phyloP scores from a whole-genome alignment of 2,888 invertebrate genomes.

The Girardia tigrina region DNA sequence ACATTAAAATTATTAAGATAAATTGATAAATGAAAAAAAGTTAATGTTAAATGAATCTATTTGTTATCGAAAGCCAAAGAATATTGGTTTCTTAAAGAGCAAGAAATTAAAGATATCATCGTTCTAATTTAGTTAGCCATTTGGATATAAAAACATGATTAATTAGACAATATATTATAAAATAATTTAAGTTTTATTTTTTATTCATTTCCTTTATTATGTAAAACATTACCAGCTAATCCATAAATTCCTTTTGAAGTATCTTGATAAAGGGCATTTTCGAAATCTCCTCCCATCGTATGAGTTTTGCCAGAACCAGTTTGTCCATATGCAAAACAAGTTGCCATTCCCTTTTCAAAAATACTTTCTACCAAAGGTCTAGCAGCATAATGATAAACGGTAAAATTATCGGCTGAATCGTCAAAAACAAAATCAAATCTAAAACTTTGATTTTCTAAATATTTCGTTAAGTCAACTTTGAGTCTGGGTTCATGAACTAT shows the following conservation, averaged over 20 bases:
- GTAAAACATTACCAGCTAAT: constrained; percentile 63
- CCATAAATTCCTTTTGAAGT: constrained; percentile 80
- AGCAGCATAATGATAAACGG: constrained; percentile 61
- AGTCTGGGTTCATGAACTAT: constrained; percentile 54
- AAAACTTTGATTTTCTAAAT: constrained; percentile 90
- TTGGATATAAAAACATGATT: too few species aligned
- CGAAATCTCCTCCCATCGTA: constrained; percentile 94
- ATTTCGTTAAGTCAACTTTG: constrained; percentile 86
- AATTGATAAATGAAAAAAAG: too few species aligned
- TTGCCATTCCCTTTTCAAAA: constrained; percentile 96
- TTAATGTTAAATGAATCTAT: too few species aligned
- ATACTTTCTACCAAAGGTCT: constrained; percentile 90
- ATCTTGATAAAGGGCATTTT: constrained; percentile 75
- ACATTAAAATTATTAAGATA: too few species aligned
- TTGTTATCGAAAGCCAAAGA: too few species aligned
- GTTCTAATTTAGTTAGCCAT: too few species aligned
- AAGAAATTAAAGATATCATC: too few species aligned
- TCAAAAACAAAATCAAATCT: constrained; percentile 97
- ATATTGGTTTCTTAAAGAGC: too few species aligned
- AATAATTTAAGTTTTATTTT: too few species aligned
- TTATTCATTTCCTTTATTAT: too few species aligned
- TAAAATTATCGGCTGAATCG: constrained; percentile 77
- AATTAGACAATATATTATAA: too few species aligned
- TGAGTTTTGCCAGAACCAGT: constrained; percentile 84
- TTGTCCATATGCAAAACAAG: constrained; percentile 98